Percentiles rank a stretch among this genome's conserved stretches.
Conservation (phyloP, 2,888 invertebrate species). For the Neoaliturus tenellus region DNA sequence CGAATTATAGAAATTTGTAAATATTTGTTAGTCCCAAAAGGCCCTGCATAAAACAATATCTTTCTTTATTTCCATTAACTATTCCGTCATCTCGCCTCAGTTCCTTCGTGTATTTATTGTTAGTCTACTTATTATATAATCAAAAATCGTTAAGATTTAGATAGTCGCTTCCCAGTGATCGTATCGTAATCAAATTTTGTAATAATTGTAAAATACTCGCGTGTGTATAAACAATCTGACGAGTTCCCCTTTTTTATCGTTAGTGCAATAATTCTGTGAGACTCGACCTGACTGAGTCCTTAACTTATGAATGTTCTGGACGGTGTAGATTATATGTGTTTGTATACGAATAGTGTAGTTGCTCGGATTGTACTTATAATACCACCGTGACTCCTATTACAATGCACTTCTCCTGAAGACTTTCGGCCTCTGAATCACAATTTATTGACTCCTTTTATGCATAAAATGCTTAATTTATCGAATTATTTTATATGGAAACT, state of each 20-base stretch:
- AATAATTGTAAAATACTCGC: constrained; percentile 48
- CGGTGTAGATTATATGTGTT: constrained; percentile 26
- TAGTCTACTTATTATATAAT: constrained; percentile 45
- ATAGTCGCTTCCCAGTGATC: constrained; percentile 51
- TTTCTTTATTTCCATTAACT: background rate
- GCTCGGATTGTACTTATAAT: constrained; percentile 15
- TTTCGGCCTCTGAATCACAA: too few species aligned
- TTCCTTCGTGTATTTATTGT: constrained; percentile 52
- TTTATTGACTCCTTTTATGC: too few species aligned
- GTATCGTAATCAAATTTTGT: constrained; percentile 51
- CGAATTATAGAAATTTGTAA: too few species aligned
- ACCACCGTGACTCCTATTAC: constrained; percentile 3
- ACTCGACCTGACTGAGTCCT: background rate
- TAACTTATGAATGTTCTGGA: background rate
- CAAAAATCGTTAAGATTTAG: constrained; percentile 38
- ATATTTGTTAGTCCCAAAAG: too few species aligned
- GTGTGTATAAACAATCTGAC: constrained; percentile 38
- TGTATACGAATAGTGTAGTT: constrained; percentile 47
- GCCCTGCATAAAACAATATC: too few species aligned
- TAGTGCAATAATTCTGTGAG: constrained; percentile 40
- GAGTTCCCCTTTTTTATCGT: constrained; percentile 42
- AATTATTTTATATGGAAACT: too few species aligned
- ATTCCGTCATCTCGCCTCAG: constrained; percentile 25
- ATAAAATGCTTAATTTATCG: too few species aligned
- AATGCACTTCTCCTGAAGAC: background rate